A percentile compares a stretch with the other conserved stretches of the same genome.
phyloP scores from a whole-genome alignment of 2,113 vertebrate species.

The Cyanoramphus novaezelandiae region DNA sequence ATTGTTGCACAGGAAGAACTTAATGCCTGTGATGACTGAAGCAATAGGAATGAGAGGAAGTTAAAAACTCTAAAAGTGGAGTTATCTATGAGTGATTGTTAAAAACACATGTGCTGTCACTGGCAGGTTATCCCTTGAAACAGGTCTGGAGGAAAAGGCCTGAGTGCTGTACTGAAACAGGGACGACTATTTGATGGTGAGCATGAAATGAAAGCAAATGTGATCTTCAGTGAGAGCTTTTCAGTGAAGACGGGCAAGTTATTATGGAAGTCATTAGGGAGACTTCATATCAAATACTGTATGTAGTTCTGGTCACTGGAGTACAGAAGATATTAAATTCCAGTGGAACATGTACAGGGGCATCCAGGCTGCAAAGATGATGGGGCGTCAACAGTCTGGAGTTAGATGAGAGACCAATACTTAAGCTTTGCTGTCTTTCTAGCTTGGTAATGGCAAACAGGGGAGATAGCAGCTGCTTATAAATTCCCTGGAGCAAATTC shows the following conservation, averaged over 20 bases:
- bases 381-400: not conserved
- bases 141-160: not conserved
- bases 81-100: constrained; percentile 1
- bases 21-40: constrained; percentile 30
- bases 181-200: not conserved
- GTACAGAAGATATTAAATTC: not conserved
- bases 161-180: not conserved
- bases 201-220: not conserved
- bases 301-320: not conserved
- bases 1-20: constrained; percentile 26
- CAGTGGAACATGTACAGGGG: not conserved
- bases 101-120: not conserved
- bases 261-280: not conserved
- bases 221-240: not conserved
- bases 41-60: constrained; percentile 31
- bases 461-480: not conserved
- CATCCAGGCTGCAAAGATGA: not conserved
- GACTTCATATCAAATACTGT: not conserved
- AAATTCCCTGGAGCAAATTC: not conserved
- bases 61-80: not conserved
- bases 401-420: not conserved
- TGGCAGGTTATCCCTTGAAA: not conserved
- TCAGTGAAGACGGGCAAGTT: not conserved
- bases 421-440: not conserved
- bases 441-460: not conserved